A percentile compares a stretch with the other conserved stretches of the same genome.
These are phyloP conservation scores for Danionella cerebrum DNA, from an alignment of 2,113 vertebrate species.

Conservation along the genomic window DNA sequence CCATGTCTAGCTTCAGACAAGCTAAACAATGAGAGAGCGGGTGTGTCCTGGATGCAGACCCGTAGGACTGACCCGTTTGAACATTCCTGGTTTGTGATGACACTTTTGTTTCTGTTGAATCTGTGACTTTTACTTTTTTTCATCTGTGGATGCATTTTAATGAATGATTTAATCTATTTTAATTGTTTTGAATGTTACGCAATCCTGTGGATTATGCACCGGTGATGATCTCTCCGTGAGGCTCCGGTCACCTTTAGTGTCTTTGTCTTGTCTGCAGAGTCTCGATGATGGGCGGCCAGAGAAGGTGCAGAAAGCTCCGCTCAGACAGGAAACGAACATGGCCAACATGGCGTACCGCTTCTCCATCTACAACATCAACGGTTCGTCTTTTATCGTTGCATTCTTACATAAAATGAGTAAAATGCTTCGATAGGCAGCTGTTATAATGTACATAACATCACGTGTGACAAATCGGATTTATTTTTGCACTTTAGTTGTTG, in stretches of 20 bases:
- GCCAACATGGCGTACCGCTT: conserved; percentile 97
- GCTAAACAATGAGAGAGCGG: too few species aligned
- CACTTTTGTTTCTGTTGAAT: neutral
- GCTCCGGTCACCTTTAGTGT: too few species aligned
- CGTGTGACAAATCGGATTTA: too few species aligned
- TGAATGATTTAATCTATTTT: neutral
- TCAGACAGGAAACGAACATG: conserved; percentile 90
- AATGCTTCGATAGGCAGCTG: too few species aligned
- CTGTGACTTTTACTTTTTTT: neutral
- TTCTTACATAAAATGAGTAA: too few species aligned
- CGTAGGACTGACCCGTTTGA: too few species aligned
- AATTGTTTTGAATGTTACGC: neutral
- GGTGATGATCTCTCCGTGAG: neutral
- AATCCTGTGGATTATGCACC: neutral
- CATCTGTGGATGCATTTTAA: neutral
- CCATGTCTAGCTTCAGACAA: too few species aligned
- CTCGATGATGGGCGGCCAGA: conserved; percentile 82
- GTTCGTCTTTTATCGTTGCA: too few species aligned
- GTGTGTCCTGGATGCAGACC: too few species aligned
- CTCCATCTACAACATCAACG: conserved; percentile 97
- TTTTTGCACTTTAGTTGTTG: too few species aligned
- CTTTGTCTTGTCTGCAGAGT: conserved; percentile 62
- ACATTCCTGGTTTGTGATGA: neutral
- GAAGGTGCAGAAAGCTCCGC: conserved; percentile 82
- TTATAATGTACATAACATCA: too few species aligned